Evolutionary conservation across 2,797 vertebrate species (phyloP), one percentile per base, ranked within the genome.

Genomic region (Malurus leucopterus): DNA sequence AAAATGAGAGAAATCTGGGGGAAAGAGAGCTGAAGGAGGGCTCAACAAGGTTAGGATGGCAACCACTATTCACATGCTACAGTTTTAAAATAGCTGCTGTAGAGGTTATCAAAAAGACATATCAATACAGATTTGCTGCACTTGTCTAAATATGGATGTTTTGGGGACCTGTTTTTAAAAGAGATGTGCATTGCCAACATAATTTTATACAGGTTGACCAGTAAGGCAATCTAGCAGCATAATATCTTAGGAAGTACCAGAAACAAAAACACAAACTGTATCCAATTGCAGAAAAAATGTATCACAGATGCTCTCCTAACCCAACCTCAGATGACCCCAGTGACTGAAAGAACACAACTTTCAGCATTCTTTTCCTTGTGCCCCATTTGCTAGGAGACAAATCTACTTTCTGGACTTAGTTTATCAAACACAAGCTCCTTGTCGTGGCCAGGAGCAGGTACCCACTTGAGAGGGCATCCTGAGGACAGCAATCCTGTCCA

Each of bases 1-100:
- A 89, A 92, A 73, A 92, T 71, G 90, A 94, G 90, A 90, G 77
- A 95, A 95, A 95, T 93, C 92, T 88, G 93, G 90, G 74, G 87
- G 76, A 94, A 86, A 90, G 76, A 86, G 80, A 94, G 43, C 77
- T 93, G 92, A 90, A 74, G 77, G 71, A 92, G 90, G 87, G 80
- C 80, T 93, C 92, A 93, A 79, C 92, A 88, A 79, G 91, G 93
- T 95, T 93, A 94, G 85, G 57, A 93, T 86, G 83, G 89, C 87
- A 94, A 94, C 77, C 59, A 91, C 89, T 86, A 91, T 93, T 95
- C 91, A 89, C 93, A 92, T 79, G 79, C 80, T 91, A 57, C 0
- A 2, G 46, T 89, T 93, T 84, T 89, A 95, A 95, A 94, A 94
- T 95, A 93, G 91, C 77, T 94, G 57, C 89, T 84, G 81, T 79